Percentiles rank a stretch among this genome's conserved stretches.
Conservation (phyloP, 2,113 vertebrate genomes). For the Beaufortia kweichowensis region DNA sequence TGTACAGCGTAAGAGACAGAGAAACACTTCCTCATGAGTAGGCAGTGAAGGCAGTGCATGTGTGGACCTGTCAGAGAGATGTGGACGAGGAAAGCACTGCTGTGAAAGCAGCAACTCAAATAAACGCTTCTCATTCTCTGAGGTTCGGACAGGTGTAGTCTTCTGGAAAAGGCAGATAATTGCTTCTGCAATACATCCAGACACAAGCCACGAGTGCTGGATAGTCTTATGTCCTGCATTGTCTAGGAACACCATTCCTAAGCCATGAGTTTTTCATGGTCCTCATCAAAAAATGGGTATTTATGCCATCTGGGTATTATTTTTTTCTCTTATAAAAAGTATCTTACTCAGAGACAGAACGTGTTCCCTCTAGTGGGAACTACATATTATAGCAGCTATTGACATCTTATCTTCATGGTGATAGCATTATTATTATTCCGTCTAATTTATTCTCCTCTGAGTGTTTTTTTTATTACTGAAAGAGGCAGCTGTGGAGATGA, state of each 20-base stretch:
- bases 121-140: background rate
- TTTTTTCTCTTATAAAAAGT: slow-evolving; percentile 2
- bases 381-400: slow-evolving; percentile 21
- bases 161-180: slow-evolving; percentile 8
- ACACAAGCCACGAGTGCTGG: background rate
- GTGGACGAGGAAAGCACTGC: slow-evolving; percentile 23
- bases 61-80: slow-evolving; percentile 43
- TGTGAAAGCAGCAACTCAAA: slow-evolving; percentile 6
- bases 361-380: slow-evolving; percentile 52
- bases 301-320: background rate
- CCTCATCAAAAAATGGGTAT: slow-evolving; percentile 1
- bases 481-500: no score
- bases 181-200: background rate
- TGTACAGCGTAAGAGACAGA: slow-evolving; percentile 21
- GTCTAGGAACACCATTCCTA: slow-evolving; percentile 4
- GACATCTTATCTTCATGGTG: background rate
- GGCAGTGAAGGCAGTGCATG: slow-evolving; percentile 46
- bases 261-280: background rate
- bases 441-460: background rate
- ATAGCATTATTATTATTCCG: background rate
- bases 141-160: slow-evolving; percentile 1
- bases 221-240: background rate
- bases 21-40: slow-evolving; percentile 54
- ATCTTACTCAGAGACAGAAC: slow-evolving; percentile 9
- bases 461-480: background rate